Conservation (phyloP, 2,113 vertebrate species). For the Cromileptes altivelis region DNA sequence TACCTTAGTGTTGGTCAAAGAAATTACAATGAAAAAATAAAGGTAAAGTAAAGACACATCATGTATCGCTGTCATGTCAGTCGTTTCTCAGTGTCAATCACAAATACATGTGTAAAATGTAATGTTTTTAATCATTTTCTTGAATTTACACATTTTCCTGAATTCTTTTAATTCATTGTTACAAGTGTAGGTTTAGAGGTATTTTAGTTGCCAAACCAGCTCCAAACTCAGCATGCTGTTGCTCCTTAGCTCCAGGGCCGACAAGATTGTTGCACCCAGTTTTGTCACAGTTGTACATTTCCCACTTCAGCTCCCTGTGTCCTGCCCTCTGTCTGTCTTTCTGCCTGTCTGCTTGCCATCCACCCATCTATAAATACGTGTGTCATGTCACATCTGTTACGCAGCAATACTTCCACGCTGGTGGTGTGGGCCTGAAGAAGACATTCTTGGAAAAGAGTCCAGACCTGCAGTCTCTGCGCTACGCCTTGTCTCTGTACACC, state of each 20-base stretch:
- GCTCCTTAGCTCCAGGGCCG: background rate
- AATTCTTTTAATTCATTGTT: no score
- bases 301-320: background rate
- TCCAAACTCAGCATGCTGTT: background rate
- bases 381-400: conserved; percentile 18
- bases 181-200: background rate
- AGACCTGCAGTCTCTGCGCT: conserved; percentile 94
- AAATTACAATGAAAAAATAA: no score
- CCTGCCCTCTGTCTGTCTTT: background rate
- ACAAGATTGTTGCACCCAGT: background rate
- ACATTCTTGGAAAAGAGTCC: conserved; percentile 98
- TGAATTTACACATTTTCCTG: no score
- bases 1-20: no score
- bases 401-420: conserved; percentile 98
- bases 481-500: conserved; percentile 96
- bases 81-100: no score
- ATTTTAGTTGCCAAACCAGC: conserved; percentile 3
- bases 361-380: background rate
- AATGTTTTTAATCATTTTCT: no score
- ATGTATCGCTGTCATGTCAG: no score
- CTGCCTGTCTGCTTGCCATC: background rate
- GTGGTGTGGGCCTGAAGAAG: conserved; percentile 96
- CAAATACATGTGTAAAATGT: no score
- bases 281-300: background rate
- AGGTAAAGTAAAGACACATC: no score